Evolutionary conservation across 2,888 invertebrate species (phyloP).

Genomic region (Euplexia lucipara): DNA sequence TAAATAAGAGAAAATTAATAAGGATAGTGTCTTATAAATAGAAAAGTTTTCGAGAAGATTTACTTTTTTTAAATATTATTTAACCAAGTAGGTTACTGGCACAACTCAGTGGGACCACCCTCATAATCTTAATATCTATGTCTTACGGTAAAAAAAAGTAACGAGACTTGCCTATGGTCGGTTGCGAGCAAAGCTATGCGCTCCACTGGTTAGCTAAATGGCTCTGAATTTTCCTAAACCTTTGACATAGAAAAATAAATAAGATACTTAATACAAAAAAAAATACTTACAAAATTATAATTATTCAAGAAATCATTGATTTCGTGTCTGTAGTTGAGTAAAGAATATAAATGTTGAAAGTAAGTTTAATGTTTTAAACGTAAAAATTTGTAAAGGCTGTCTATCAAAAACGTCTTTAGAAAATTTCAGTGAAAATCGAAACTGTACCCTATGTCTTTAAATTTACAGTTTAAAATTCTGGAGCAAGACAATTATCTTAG

Average conservation of each 20-base stretch:
- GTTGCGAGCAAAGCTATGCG: constrained; percentile 54
- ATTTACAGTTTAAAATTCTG: no score
- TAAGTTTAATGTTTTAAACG: no score
- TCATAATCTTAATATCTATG: constrained; percentile 84
- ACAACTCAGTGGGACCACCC: constrained; percentile 45
- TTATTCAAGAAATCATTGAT: constrained; percentile 51
- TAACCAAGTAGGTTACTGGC: constrained; percentile 35
- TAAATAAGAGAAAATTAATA: no score
- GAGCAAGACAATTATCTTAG: no score
- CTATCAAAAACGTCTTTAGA: neutral
- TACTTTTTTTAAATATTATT: no score
- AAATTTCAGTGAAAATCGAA: neutral
- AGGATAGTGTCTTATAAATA: no score
- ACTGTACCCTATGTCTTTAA: no score
- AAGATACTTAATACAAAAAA: constrained; percentile 79
- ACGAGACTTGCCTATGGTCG: constrained; percentile 88
- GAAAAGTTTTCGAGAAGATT: no score
- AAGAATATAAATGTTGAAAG: constrained; percentile 8
- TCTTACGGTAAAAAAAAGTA: constrained; percentile 86
- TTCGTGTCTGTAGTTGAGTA: constrained; percentile 70
- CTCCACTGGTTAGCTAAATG: constrained; percentile 76
- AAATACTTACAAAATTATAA: constrained; percentile 64
- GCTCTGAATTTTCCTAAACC: constrained; percentile 85
- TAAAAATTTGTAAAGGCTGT: no score
- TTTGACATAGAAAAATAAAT: constrained; percentile 83